Evolutionary conservation across 2,888 invertebrate species (phyloP).

Genomic region (Branchipolynoe longqiensis): DNA sequence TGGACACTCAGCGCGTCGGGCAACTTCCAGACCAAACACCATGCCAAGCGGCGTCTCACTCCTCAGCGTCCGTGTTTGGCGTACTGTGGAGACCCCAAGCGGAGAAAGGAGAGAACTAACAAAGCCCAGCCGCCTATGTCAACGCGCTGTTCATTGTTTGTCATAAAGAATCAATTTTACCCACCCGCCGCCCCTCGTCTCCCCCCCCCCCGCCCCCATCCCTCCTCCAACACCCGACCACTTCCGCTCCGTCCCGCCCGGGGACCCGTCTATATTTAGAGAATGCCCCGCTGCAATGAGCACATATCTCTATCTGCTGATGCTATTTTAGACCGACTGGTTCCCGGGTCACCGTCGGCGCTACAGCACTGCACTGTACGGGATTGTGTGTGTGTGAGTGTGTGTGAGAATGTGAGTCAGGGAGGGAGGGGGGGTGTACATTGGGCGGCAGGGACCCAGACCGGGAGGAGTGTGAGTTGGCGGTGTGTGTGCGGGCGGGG

Average conservation of each 20-base stretch:
- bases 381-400: too few relatives aligned
- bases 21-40: too few relatives aligned
- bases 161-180: constrained; percentile 40
- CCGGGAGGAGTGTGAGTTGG: not conserved
- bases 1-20: too few relatives aligned
- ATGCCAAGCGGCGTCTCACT: not conserved
- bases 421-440: not conserved
- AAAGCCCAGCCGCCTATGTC: not conserved
- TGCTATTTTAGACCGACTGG: not conserved
- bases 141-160: constrained; percentile 5
- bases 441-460: not conserved
- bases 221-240: not conserved
- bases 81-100: constrained; percentile 6
- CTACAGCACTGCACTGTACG: too few relatives aligned
- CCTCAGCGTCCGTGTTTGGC: not conserved
- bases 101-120: constrained; percentile 7
- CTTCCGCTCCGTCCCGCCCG: not conserved
- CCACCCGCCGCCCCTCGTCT: not conserved
- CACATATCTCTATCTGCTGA: not conserved
- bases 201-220: not conserved
- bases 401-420: not conserved
- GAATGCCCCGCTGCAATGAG: not conserved
- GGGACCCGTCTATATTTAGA: not conserved
- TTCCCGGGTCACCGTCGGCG: too few relatives aligned
- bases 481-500: not conserved